A percentile compares a stretch with the other conserved stretches of the same genome.
These are phyloP conservation scores for Jaculus jaculus DNA, from an alignment of 2,113 vertebrate species.

Conservation along the genomic window DNA sequence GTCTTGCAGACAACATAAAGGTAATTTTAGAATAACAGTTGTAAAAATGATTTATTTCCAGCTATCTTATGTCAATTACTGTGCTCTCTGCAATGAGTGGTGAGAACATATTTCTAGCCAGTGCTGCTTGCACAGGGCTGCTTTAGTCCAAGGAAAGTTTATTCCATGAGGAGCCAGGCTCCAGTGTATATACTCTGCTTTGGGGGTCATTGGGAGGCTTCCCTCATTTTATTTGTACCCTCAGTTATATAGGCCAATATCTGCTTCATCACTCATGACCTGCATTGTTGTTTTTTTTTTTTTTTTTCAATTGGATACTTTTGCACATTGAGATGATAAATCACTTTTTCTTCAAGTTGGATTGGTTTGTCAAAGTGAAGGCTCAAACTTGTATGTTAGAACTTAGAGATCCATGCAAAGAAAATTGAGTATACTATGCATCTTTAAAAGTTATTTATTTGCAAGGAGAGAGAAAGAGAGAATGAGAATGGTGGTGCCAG, in stretches of 20 bases:
- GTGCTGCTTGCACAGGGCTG: background rate
- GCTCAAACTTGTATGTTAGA: background rate
- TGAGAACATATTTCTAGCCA: background rate
- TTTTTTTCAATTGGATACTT: background rate
- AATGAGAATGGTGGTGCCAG: too few species aligned
- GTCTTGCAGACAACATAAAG: slow-evolving; percentile 70
- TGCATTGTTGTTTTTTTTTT: background rate
- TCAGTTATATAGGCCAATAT: background rate
- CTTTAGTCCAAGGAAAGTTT: background rate
- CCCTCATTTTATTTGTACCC: background rate
- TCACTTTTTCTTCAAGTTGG: slow-evolving; percentile 17
- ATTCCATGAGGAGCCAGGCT: background rate
- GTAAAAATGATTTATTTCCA: slow-evolving; percentile 39
- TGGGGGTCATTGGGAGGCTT: background rate
- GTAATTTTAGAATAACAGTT: slow-evolving; percentile 72
- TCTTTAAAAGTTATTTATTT: background rate
- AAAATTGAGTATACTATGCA: background rate
- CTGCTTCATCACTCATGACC: background rate
- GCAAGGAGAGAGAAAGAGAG: too few species aligned
- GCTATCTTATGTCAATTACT: background rate
- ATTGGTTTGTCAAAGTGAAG: slow-evolving; percentile 29
- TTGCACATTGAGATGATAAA: background rate
- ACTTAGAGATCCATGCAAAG: background rate
- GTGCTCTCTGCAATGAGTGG: background rate
- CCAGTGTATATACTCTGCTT: background rate